Conservation (phyloP, 2,113 vertebrate genomes). For the Clinocottus analis region DNA sequence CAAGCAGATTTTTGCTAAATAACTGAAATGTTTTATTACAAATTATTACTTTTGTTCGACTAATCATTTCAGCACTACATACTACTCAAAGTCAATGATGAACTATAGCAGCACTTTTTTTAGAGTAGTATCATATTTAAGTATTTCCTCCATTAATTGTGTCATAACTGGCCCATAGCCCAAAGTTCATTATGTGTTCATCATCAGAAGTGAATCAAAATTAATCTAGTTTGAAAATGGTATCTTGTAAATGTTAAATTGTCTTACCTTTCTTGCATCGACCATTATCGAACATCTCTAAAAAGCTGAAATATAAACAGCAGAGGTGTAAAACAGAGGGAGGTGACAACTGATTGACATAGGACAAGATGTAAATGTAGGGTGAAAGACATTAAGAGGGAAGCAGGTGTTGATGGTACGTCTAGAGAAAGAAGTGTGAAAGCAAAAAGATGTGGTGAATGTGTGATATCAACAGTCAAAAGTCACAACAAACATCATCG, state of each 20-base stretch:
- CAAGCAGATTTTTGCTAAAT: background rate
- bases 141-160: background rate
- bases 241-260: background rate
- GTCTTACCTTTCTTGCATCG: slow-evolving; percentile 59
- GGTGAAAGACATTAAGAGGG: background rate
- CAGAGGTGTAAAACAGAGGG: background rate
- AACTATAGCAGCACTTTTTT: background rate
- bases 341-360: slow-evolving; percentile 7
- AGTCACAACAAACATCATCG: background rate
- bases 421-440: background rate
- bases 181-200: background rate
- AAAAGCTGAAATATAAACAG: slow-evolving; percentile 73
- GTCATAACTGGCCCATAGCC: background rate
- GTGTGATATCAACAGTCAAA: slow-evolving; percentile 11
- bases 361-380: background rate
- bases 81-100: background rate
- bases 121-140: too few species aligned
- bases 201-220: background rate
- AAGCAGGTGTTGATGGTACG: background rate
- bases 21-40: too few species aligned
- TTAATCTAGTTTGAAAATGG: background rate
- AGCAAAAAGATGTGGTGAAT: background rate
- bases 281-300: slow-evolving; percentile 75
- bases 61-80: background rate
- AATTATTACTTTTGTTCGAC: too few species aligned